Conservation (phyloP, 2,113 vertebrate species). For the Salvelinus sp. region DNA sequence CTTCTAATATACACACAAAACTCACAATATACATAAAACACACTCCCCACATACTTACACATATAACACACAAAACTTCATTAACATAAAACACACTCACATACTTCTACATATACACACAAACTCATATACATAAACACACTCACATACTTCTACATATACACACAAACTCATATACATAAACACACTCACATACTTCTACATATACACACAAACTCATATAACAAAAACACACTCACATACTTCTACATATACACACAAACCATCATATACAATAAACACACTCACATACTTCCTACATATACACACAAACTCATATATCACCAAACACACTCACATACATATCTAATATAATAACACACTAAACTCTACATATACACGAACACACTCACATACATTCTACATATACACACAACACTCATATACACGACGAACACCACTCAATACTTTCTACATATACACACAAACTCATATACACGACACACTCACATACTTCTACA, state of each 20-base stretch:
- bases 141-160: not conserved
- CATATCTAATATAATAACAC: too few relatives aligned
- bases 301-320: slow-evolving; percentile 1
- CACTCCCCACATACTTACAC: too few relatives aligned
- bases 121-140: not conserved
- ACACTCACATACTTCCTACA: not conserved
- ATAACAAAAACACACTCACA: not conserved
- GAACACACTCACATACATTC: not conserved
- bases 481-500: not conserved
- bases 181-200: not conserved
- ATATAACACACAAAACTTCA: too few relatives aligned
- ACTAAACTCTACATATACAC: too few relatives aligned
- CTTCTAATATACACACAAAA: not conserved
- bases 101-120: not conserved
- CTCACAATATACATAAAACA: too few relatives aligned
- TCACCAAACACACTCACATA: too few relatives aligned
- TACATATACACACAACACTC: not conserved
- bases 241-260: not conserved
- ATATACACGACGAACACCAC: too few relatives aligned
- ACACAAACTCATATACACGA: not conserved
- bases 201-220: not conserved
- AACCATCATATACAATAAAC: not conserved
- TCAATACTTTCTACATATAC: not conserved
- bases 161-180: not conserved
- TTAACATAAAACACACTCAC: too few relatives aligned